Evolutionary conservation across 2,797 vertebrate species (phyloP).

Genomic region (Chaetophractus vellerosus): DNA sequence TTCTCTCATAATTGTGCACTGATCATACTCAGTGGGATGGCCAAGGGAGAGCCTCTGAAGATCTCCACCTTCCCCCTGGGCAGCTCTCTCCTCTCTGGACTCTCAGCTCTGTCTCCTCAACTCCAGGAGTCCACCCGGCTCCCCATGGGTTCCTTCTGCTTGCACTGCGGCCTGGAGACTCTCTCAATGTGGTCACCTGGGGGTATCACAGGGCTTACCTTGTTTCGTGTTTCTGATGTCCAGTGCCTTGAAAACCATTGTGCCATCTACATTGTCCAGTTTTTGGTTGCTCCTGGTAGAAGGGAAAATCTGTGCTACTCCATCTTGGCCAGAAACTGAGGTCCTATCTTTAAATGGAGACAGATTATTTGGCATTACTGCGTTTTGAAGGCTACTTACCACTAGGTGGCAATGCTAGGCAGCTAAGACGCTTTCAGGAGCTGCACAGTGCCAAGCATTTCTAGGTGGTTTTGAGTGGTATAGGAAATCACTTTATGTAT

Average conservation of each 20-base stretch:
- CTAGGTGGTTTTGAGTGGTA: constrained; percentile 38
- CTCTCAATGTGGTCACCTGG: not conserved
- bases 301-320: not conserved
- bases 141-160: not conserved
- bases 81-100: not conserved
- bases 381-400: constrained; percentile 41
- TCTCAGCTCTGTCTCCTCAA: not conserved
- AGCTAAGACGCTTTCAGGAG: not conserved
- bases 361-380: not conserved
- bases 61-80: not conserved
- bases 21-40: not conserved
- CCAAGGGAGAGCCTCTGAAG: not conserved
- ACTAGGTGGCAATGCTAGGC: constrained; percentile 71
- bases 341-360: not conserved
- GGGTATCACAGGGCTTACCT: not conserved
- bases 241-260: not conserved
- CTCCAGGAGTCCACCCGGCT: not conserved
- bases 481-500: not conserved
- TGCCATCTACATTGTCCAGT: not conserved
- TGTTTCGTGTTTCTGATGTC: not conserved
- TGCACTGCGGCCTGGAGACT: not conserved
- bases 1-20: not conserved
- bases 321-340: not conserved
- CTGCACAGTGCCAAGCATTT: not conserved
- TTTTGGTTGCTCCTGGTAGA: not conserved